Evolutionary conservation across 2,888 invertebrate genomes (phyloP), one percentile per base, ranked within the genome.

Genomic region (Dascillus cervinus): DNA sequence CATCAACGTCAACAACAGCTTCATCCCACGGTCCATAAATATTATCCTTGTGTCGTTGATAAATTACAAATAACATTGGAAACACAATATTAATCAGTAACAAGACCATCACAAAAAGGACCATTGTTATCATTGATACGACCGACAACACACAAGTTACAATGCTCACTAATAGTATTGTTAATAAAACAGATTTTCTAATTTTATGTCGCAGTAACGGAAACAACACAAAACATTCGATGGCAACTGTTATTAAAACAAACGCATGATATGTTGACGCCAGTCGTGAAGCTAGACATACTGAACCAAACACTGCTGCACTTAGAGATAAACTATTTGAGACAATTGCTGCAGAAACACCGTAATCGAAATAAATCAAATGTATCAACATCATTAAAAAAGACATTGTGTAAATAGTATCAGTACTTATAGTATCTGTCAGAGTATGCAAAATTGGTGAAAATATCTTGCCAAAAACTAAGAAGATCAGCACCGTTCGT

Each of bases 21-120:
- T 97, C 96, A 62, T 96, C 96, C 96, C 96, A 97, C 0, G 96
- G 96, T 0, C 96, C 96, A 63, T 95, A 85, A 41, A 94, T 95
- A 62, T 94, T 96, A 52, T 85, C 81, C 56, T 90, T 91, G 57
- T 81, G 79, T 19, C 69, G 77, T 55, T 88, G 86, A 69, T 82
- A 83, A 29, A 65, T 67, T 0, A 85, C 77, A 65, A 87, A 91
- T 58, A 80, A 72, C 2, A 74, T 56, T 0, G 90, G 90, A 55
- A 84, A 88, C 27, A 82, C 65, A 5, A 82, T 55, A 55, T 79
- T 82, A 19, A 88, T 68, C 51, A 85, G 73, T 5, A 76, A 40
- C 4, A 80, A 68, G 22, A 73, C 62, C 4, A 69, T 51, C 3
- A 77, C 47, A 60, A 83, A 86, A 40, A 81, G 70, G 41, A 66